Percentiles rank a stretch among this genome's conserved stretches.
Evolutionary conservation across 2,113 vertebrate genomes (phyloP).

Genomic region (Eolophus roseicapilla): DNA sequence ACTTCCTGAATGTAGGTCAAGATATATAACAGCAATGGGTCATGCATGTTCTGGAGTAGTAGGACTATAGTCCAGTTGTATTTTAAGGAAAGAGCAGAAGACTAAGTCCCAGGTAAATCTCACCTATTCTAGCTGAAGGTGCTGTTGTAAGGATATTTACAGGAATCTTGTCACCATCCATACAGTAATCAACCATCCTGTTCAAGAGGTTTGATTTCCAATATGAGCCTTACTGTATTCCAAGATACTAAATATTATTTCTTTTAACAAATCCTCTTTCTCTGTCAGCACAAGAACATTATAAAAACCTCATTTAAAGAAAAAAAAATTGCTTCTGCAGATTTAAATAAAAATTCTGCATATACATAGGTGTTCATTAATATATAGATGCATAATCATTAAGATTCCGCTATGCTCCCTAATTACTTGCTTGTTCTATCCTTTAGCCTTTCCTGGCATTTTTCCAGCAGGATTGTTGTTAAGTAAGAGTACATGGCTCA

Average conservation of each 20-base stretch:
- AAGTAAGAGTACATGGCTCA: neutral
- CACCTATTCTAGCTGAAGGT: neutral
- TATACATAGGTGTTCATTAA: neutral
- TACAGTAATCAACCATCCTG: neutral
- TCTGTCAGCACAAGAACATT: neutral
- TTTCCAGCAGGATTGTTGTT: neutral
- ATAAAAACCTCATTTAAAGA: neutral
- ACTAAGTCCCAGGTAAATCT: neutral
- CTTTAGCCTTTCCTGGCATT: neutral
- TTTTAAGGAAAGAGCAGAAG: neutral
- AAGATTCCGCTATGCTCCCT: neutral
- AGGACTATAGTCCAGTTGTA: neutral
- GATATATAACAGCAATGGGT: neutral
- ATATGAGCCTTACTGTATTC: fast-evolving
- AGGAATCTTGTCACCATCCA: neutral
- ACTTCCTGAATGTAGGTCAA: neutral
- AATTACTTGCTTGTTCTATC: neutral
- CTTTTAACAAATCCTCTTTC: neutral
- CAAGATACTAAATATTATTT: neutral
- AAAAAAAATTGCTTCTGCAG: neutral
- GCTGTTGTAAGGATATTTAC: neutral
- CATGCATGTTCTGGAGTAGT: neutral
- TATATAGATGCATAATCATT: neutral
- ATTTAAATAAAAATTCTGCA: neutral
- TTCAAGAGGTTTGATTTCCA: neutral